A percentile compares a stretch with the other conserved stretches of the same genome.
Evolutionary conservation across 1,140 invertebrate genomes (phyloP).

Genomic region (Heliconius melpomene): DNA sequence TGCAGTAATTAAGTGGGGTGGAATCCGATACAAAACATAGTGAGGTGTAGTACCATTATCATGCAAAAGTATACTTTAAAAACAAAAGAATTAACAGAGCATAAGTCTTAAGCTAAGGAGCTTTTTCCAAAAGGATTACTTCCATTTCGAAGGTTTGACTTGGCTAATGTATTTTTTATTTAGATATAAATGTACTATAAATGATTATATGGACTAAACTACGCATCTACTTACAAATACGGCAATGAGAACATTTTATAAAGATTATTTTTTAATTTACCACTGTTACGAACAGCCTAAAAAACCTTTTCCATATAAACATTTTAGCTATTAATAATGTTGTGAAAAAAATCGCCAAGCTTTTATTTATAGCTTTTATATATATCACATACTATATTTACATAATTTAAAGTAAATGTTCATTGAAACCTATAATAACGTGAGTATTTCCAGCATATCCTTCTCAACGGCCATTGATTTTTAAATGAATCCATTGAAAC

Average conservation of each 20-base stretch:
- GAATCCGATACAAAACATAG: slow-evolving; percentile 1
- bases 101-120: slow-evolving; percentile 5
- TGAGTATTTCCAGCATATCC: slow-evolving; percentile 18
- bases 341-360: too few relatives aligned
- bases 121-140: slow-evolving; percentile 7
- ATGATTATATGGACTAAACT: background rate
- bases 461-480: slow-evolving; percentile 27
- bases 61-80: background rate
- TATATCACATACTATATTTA: background rate
- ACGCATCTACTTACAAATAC: too few relatives aligned
- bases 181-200: background rate
- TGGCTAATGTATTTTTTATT: background rate
- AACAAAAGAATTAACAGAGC: slow-evolving; percentile 3
- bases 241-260: background rate
- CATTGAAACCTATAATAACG: background rate
- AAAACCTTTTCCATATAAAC: background rate
- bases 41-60: background rate
- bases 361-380: too few relatives aligned
- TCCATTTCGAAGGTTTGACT: background rate
- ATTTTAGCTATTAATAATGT: background rate
- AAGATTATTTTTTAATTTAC: background rate
- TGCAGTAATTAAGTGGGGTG: slow-evolving; percentile 9
- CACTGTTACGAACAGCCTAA: background rate
- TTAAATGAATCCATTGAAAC: slow-evolving; percentile 18
- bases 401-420: background rate